A percentile compares a stretch with the other conserved stretches of the same genome.
phyloP scores from a whole-genome alignment of 2,888 invertebrate species.

The Branchipolynoe longqiensis region DNA sequence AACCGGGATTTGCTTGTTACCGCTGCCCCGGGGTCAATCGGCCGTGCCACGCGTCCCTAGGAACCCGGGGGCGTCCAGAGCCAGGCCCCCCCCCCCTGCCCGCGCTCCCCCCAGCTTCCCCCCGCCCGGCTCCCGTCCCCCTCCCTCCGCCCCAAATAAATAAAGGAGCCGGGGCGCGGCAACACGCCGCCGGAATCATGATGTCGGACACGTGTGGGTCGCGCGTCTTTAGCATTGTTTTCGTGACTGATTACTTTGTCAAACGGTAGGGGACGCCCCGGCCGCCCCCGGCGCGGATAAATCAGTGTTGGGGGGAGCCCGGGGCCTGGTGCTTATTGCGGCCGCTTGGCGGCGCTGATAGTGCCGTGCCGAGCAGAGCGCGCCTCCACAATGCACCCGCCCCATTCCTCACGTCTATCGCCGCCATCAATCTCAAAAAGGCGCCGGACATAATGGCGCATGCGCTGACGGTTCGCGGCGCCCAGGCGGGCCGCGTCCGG shows the following conservation, averaged over 20 bases:
- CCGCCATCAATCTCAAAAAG: background rate
- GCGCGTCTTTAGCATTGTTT: conserved; percentile 22
- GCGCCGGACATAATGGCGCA: background rate
- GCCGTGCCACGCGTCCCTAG: background rate
- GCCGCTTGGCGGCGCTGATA: background rate
- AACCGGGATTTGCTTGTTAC: conserved; percentile 20
- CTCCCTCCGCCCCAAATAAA: too few species aligned
- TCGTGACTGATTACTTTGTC: conserved; percentile 36
- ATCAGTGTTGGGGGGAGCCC: background rate
- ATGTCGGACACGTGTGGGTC: conserved; percentile 27
- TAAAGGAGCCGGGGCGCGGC: conserved; percentile 13
- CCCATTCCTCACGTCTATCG: conserved; percentile 32
- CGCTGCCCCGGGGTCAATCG: conserved; percentile 38
- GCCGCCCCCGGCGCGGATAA: background rate
- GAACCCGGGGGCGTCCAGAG: background rate
- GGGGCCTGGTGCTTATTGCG: background rate
- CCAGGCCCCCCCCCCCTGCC: too few species aligned
- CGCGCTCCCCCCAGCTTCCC: background rate
- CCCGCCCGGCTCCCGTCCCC: too few species aligned
- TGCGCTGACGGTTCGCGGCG: too few species aligned
- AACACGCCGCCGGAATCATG: conserved; percentile 7
- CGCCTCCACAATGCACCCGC: background rate
- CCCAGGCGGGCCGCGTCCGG: background rate
- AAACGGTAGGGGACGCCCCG: conserved; percentile 17
- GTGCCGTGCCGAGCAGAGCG: background rate